Evolutionary conservation across 2,888 invertebrate species (phyloP).

Genomic region (Achlya flavicornis): DNA sequence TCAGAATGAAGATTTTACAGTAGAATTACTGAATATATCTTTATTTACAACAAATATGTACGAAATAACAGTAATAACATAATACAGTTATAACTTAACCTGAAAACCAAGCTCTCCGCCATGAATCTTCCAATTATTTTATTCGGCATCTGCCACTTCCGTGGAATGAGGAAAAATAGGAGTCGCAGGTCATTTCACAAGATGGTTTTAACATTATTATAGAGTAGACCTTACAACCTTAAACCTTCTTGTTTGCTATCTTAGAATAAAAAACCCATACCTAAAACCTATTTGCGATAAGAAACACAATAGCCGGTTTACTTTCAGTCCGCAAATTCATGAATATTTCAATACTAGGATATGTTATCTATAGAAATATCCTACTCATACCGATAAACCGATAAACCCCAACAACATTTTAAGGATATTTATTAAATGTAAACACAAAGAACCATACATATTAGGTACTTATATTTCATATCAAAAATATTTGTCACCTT

Average conservation of each 20-base stretch:
- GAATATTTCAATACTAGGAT: neutral
- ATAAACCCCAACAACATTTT: too few relatives aligned
- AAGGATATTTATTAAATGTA: too few relatives aligned
- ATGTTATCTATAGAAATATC: neutral
- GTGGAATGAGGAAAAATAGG: neutral
- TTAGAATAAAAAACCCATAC: too few relatives aligned
- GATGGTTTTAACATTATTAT: neutral
- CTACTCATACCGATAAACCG: too few relatives aligned
- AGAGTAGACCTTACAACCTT: neutral
- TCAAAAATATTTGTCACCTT: too few relatives aligned
- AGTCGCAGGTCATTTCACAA: neutral
- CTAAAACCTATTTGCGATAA: neutral
- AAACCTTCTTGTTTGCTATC: too few relatives aligned
- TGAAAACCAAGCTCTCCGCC: neutral
- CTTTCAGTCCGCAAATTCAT: neutral
- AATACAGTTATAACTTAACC: neutral
- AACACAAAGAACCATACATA: too few relatives aligned
- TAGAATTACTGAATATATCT: too few relatives aligned
- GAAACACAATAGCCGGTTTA: neutral
- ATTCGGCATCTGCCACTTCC: constrained; percentile 4
- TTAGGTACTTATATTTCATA: too few relatives aligned
- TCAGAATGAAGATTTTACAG: too few relatives aligned
- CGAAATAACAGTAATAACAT: neutral
- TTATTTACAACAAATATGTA: too few relatives aligned
- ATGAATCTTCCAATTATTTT: constrained; percentile 10